Base-by-base conservation (phyloP, 2,113 vertebrate genomes). In the Romanogobio albipinnatus region DNA sequence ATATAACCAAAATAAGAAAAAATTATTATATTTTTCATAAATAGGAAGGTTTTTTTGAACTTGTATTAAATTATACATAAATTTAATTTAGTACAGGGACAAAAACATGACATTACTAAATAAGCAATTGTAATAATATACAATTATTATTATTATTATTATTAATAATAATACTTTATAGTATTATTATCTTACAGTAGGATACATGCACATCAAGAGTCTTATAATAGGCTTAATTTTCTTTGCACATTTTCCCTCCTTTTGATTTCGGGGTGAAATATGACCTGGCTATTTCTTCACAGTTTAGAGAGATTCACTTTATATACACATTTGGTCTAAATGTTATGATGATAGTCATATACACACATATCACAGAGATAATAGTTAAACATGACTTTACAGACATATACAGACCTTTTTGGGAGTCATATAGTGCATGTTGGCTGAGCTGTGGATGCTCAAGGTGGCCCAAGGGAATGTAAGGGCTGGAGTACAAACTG, bases 401-500 rank as follows among this genome's bases (percentile, higher is more conserved):
- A 51, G 11, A 68, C 3, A 24, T 24, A 45, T 3, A 91, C 96
- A 95, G 86, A 99, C 98, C 98, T 98, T 99, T 99, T 87, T 97
- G 96, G 0, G 97, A 93, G 83, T 99, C 97, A 0, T 97, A 98
- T 88, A 98, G 96, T 84, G 94, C 95, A 90, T 97, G 96, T 91
- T 97, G 97, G 56, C 96, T 93, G 91, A 99, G 94, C 83, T 97
- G 96, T 66, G 96, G 94, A 81, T 96, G 94, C 59, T 99, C 97
- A 9, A 99, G 94, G 93, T 98, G 97, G 76, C 96, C 96, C 92
- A 99, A 91, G 86, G 97, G 96, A 94, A 99, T 94, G 94, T 97
- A 99, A 1, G 93, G 92, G 17, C 95, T 96, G 1, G 97, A 95
- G 92, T 97, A 99, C 76, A 99, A 91, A 86, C 96, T 95, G 1